Percentiles rank a stretch among this genome's conserved stretches.
These are phyloP conservation scores for Triplophysa yarkandensis DNA, from an alignment of 2,797 vertebrate species.

Conservation along the genomic window DNA sequence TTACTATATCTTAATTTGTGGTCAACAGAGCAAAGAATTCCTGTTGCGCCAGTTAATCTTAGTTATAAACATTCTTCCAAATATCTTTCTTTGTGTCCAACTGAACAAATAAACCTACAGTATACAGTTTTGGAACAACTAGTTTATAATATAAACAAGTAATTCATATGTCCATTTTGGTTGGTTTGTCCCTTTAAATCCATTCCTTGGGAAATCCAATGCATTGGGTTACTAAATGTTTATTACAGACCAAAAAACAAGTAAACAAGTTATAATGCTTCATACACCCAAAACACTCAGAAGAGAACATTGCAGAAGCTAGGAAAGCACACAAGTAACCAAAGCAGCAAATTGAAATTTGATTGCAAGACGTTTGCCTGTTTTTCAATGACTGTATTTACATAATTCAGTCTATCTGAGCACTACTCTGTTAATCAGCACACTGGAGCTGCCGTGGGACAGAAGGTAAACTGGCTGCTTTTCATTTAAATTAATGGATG, in stretches of 20 bases:
- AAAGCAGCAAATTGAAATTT: constrained; percentile 22
- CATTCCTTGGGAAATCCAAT: too few species aligned
- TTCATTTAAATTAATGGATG: constrained; percentile 21
- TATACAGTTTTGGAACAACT: too few species aligned
- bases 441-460: constrained; percentile 19
- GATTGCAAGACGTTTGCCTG: constrained; percentile 30
- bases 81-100: too few species aligned
- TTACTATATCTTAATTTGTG: too few species aligned
- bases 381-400: constrained; percentile 13
- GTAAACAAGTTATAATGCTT: constrained; percentile 17
- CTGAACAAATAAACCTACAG: too few species aligned
- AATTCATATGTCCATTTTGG: too few species aligned
- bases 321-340: constrained; percentile 14
- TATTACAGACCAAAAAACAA: constrained; percentile 19
- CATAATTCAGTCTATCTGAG: constrained; percentile 38
- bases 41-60: too few species aligned
- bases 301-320: constrained; percentile 18
- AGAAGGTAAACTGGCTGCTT: constrained; percentile 28
- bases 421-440: constrained; percentile 32
- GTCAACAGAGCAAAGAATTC: too few species aligned
- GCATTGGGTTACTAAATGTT: constrained; percentile 6
- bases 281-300: constrained; percentile 4
- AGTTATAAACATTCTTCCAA: too few species aligned
- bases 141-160: too few species aligned
- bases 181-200: too few species aligned